These are phyloP conservation scores for Siderastrea siderea DNA, from an alignment of 92 coral and sea anemone genomes.

Conservation along the genomic window DNA sequence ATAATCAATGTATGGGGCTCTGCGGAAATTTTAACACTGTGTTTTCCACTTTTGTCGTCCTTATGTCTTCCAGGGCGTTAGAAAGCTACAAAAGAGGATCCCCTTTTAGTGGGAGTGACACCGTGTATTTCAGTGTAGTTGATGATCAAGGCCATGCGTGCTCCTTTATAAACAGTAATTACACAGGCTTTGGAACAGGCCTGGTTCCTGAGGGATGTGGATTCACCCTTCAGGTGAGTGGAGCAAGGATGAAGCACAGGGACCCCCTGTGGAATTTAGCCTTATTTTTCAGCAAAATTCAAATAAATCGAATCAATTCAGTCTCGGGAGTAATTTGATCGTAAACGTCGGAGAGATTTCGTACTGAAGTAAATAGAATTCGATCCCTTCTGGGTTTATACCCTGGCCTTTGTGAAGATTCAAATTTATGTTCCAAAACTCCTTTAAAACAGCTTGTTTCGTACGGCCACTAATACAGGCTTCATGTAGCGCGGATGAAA, in stretches of 20 bases:
- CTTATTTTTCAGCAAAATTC: no score
- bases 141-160: constrained; percentile 94
- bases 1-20: no score
- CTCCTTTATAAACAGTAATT: constrained; percentile 96
- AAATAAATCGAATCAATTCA: no score
- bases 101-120: constrained; percentile 82
- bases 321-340: no score
- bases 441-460: no score
- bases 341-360: no score
- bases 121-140: constrained; percentile 93
- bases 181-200: constrained; percentile 89
- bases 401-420: no score
- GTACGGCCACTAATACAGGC: no score
- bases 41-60: neutral
- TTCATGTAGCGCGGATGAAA: no score
- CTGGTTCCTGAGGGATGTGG: constrained; percentile 97
- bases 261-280: neutral
- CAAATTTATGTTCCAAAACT: no score
- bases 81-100: constrained; percentile 69
- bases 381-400: no score
- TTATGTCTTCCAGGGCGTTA: constrained; percentile 56
- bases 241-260: neutral
- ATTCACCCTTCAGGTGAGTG: constrained; percentile 87
- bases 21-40: neutral
- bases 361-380: no score